Evolutionary conservation across 2,113 vertebrate species (phyloP), one percentile per base, ranked within the genome.

Genomic region (Meles meles): DNA sequence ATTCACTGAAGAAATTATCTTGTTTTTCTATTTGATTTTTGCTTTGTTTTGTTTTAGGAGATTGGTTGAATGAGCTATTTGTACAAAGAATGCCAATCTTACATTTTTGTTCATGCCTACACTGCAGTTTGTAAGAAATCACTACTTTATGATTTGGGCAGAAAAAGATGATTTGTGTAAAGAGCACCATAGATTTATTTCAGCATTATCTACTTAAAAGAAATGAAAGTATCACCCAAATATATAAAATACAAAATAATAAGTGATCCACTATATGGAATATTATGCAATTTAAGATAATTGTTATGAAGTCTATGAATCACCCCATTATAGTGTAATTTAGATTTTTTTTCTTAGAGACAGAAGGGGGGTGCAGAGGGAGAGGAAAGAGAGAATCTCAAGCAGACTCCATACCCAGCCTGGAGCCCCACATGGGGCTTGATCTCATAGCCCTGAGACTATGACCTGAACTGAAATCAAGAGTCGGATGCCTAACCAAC

Each of bases 221-320:
- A 74, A 90, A 81, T 89, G 65, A 82, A 96, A 74, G 37, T 61
- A 76, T 27, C 20, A 31, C 27, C 8, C 5, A 77, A 42, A 89
- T 27, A 92, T 44, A 42, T 57, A 88, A 74, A 84, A 83, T 61
- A 63, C 20, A 88, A 74, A 95, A 61, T 85, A 49, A 79, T 72
- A 72, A 34, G 57, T 94, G 14, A 92, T 52, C 23, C 37, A 74
- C 13, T 83, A 12, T 29, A 52, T 84, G 59, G 1, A 69, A 42
- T 71, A 90, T 67, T 96, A 86, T 34, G 4, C 21, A 89, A 71
- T 42, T 93, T 92, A 37, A 95, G 59, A 23, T 80, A 90, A 86
- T 92, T 88, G 7, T 63, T 81, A 59, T 7, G 31, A 92, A 86
- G 31, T 55, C n/a, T 42, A 14, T 71, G 25, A 92, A 89, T 55